Conservation (phyloP, 2,797 vertebrate species). For the Heliangelus exortis region DNA sequence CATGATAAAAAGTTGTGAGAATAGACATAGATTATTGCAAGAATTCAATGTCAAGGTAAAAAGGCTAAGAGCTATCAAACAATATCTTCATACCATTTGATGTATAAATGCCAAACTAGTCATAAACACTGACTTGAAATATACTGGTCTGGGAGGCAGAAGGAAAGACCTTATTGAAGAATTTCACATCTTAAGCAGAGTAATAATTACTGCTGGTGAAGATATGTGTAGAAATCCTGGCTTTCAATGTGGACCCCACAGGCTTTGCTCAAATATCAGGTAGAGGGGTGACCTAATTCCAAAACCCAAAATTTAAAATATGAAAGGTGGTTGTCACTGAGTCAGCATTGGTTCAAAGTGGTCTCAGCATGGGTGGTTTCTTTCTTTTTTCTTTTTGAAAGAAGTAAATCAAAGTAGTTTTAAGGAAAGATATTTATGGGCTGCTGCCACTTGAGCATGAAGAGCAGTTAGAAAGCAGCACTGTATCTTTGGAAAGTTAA, state of each 20-base stretch:
- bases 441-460: not conserved
- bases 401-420: slow-evolving; percentile 44
- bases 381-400: not conserved
- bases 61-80: not conserved
- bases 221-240: not conserved
- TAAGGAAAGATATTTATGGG: slow-evolving; percentile 39
- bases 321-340: not conserved
- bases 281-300: not conserved
- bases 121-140: not conserved
- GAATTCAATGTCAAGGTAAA: not conserved
- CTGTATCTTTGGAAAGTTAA: slow-evolving; percentile 24
- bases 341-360: not conserved
- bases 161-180: not conserved
- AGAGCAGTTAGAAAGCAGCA: slow-evolving; percentile 16
- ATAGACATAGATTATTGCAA: not conserved
- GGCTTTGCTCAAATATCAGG: not conserved
- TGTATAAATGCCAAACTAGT: not conserved
- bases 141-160: not conserved
- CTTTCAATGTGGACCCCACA: not conserved
- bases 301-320: not conserved
- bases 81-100: not conserved
- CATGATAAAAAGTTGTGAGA: not conserved
- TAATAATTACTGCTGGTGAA: not conserved
- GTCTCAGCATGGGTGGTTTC: not conserved
- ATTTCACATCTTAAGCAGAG: not conserved